Conservation (phyloP, 2,888 invertebrate genomes). For the Callinectes sapidus region DNA sequence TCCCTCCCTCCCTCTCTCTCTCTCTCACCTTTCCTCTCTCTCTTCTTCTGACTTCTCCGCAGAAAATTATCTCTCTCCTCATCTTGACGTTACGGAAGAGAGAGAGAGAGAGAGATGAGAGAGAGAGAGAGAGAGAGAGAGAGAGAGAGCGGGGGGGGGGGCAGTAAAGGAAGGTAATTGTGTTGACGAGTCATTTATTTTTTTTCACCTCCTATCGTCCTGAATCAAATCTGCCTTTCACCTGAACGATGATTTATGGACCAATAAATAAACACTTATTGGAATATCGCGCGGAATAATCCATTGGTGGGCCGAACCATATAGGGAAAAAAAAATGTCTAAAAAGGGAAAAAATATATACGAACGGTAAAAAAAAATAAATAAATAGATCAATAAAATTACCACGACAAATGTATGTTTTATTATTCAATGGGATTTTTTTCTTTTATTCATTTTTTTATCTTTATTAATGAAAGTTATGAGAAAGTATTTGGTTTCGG, state of each 20-base stretch:
- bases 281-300: not conserved
- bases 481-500: not conserved
- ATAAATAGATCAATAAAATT: too few relatives aligned
- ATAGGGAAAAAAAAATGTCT: not conserved
- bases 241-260: not conserved
- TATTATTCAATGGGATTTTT: not conserved
- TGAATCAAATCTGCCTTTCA: not conserved
- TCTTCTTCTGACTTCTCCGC: too few relatives aligned
- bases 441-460: not conserved
- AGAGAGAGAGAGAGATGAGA: not conserved
- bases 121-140: slow-evolving; percentile 1
- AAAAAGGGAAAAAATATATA: not conserved
- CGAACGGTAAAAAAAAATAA: not conserved
- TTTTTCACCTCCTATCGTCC: not conserved
- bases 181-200: not conserved
- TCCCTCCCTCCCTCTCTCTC: too few relatives aligned
- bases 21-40: too few relatives aligned
- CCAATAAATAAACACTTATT: slow-evolving; percentile 19
- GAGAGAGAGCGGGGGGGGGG: not conserved
- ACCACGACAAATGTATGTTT: too few relatives aligned
- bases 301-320: not conserved
- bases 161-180: slow-evolving; percentile 1
- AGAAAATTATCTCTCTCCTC: too few relatives aligned
- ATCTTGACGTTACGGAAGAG: too few relatives aligned
- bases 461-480: not conserved